Evolutionary conservation across 2,113 vertebrate genomes (phyloP), one percentile per base, ranked within the genome.

Genomic region (Macheiramphus alcinus): DNA sequence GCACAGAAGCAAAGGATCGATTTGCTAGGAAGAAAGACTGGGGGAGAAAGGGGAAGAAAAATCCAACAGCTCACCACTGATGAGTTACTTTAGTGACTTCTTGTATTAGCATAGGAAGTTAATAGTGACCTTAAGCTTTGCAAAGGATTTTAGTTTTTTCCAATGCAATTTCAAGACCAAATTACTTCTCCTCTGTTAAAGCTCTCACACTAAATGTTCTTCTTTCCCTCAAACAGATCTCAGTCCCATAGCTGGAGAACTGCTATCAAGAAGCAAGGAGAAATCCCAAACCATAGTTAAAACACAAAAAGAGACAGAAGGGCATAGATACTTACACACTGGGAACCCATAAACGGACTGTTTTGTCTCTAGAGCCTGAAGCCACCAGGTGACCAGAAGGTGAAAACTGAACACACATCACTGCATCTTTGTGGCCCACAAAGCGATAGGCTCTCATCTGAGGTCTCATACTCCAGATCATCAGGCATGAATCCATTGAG

Each of bases 381-480:
- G 99, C 99, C 67, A 99, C 97, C 34, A 99, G 98, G 84, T 99
- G 99, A 59, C 99, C 99, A 1, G 99, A 99, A 12, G 99, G 99
- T 45, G 99, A 99, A 97, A 99, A 99, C 70, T 99, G 98, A n/a
- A 99, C 98, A 11, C 98, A 99, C 67, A 96, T 95, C 78, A 99
- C 98, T 0, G 99, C 99, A 4, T 99, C 99, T 97, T 99, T 99
- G 97, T 99, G 99, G 63, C 99, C 99, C 21, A 98, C 94, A 22
- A 99, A 99, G 74, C 99, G 99, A 97, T 99, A 99, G 3, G 99
- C 99, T 83, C 99, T 98, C 98, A 98, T 98, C 97, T 99, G 99
- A 75, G 99, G 98, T 86, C 98, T 99, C 99, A 99, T 98, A 88
- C 99, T 99, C 99, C 99, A 99, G 85, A 99, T 98, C 99, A 99